Percentiles rank a stretch among this genome's conserved stretches.
These are phyloP conservation scores for Monoplex corrugatus DNA, from an alignment of 2,888 invertebrate species.

Conservation along the genomic window DNA sequence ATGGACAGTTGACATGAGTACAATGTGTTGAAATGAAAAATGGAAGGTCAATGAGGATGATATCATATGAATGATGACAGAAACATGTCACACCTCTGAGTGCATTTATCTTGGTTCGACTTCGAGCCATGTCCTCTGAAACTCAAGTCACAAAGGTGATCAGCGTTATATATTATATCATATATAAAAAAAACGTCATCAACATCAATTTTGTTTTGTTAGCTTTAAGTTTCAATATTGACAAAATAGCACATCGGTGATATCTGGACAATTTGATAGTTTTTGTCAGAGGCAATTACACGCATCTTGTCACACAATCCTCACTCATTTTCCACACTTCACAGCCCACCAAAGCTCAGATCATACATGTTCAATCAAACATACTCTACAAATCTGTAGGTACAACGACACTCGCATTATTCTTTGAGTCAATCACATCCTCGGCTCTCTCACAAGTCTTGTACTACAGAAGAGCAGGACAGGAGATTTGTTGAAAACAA, in stretches of 20 bases:
- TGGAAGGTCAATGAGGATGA: background rate
- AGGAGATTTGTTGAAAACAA: background rate
- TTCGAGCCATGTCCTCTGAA: background rate
- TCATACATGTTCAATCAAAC: too few relatives aligned
- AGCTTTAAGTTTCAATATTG: background rate
- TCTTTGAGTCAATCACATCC: background rate
- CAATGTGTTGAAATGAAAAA: background rate
- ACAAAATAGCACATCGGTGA: conserved; percentile 39
- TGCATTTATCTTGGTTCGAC: background rate
- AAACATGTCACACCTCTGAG: background rate
- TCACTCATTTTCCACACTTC: background rate
- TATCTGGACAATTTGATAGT: conserved; percentile 25
- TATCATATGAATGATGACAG: background rate
- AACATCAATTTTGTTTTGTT: too few relatives aligned
- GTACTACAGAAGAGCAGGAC: background rate
- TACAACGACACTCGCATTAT: background rate
- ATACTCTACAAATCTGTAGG: background rate
- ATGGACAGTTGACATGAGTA: background rate
- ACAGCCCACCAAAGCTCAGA: background rate
- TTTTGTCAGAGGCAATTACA: background rate
- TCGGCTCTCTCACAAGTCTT: conserved; percentile 40
- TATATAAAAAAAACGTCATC: too few relatives aligned
- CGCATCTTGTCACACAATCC: background rate
- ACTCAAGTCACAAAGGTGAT: conserved; percentile 1
- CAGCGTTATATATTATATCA: background rate